Evolutionary conservation across 1,140 invertebrate genomes (phyloP), one percentile per base, ranked within the genome.

Genomic region (Goniozus legneri): DNA sequence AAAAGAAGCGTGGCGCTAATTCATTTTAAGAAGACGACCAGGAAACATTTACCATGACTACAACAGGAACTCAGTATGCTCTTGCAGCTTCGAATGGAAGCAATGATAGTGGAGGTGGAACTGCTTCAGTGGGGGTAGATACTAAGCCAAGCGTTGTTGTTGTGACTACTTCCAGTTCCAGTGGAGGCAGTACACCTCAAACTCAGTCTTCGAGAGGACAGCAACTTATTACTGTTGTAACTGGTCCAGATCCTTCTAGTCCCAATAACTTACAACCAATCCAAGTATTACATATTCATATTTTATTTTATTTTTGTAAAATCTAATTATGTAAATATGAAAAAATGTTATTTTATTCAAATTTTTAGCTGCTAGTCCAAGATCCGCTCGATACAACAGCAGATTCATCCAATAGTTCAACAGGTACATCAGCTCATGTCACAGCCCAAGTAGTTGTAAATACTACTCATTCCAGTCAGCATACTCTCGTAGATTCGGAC

Each of bases 381-480:
- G 72, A 76, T 63, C 52, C 61, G 13, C 57, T 76, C 27, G 75
- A 77, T 52, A 65, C 58, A 53, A 64, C 73, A 32, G 73, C 66
- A 56, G 75, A 77, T 57, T 76, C 73, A 22, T 77, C 75, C 41
- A 75, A 76, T 56, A 70, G 74, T 36, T 76, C 73, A 21, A 69
- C 75, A 50, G 65, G 71, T 55, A 67, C 74, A 18, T 50, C 71
- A 35, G 65, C 73, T 22, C 75, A 78, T 59, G 76, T 78, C 49
- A 78, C 75, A 34, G 75, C 75, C 41, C 76, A 77, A 57, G 76
- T 78, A 38, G 76, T 78, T 41, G 76, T 78, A 20, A 76, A 76
- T 46, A 76, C 73, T 20, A 69, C 71, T 7, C 73, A 76, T 54
- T 67, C 73, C 8, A 65, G 67, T 44, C 73, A 76, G 24, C 73